These are phyloP conservation scores for Pipistrellus pygmaeus DNA, from an alignment of 2,797 vertebrate species.

Conservation along the genomic window DNA sequence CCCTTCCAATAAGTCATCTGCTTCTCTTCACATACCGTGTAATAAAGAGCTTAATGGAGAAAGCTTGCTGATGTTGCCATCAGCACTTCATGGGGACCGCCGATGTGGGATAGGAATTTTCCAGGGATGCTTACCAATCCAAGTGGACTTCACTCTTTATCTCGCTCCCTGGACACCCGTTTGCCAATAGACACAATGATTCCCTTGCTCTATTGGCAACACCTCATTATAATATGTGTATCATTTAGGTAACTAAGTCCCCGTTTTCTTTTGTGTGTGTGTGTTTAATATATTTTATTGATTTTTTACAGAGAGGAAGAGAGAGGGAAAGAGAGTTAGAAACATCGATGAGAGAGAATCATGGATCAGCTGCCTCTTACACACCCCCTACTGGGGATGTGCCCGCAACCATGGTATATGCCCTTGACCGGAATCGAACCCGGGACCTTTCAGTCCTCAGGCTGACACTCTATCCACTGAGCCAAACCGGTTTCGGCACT, in stretches of 20 bases:
- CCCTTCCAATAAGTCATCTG: constrained; percentile 81
- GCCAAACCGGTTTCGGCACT: background rate
- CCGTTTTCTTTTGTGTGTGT: background rate
- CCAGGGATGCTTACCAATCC: constrained; percentile 42
- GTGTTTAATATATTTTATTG: no score
- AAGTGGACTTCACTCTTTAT: background rate
- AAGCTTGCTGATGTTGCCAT: constrained; percentile 76
- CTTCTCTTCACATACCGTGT: constrained; percentile 82
- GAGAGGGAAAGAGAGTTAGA: no score
- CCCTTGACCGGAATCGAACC: no score
- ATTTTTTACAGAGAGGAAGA: no score
- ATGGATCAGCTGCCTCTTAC: no score
- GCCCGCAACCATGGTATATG: no score
- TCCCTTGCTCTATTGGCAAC: background rate
- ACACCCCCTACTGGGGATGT: no score
- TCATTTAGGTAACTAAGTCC: background rate
- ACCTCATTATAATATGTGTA: background rate
- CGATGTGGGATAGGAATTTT: background rate
- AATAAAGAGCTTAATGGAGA: constrained; percentile 77
- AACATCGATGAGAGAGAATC: no score
- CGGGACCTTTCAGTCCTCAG: no score
- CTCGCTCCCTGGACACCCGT: background rate
- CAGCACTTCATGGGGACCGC: constrained; percentile 48
- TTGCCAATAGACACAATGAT: background rate
- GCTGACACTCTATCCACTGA: no score